Base-by-base conservation (phyloP, 2,113 vertebrate species). In the Xiphophorus maculatus region DNA sequence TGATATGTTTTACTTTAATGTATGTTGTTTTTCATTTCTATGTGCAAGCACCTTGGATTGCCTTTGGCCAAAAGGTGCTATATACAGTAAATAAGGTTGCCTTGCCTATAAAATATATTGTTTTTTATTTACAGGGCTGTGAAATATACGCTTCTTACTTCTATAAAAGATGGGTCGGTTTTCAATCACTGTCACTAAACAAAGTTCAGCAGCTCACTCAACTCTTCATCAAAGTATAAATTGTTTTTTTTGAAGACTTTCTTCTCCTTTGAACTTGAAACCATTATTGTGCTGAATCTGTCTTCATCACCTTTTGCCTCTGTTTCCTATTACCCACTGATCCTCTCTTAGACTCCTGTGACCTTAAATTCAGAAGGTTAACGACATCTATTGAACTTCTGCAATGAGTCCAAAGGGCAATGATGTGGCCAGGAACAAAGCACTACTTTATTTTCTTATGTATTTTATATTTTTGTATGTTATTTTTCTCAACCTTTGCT, bases 331-430 rank as follows among this genome's bases (percentile, higher is more conserved):
- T 44, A 71, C 66, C 66, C 44, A 69, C n/a, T 60, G 76, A 88
- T 79, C 77, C 71, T 77, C 60, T 74, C 54, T 67, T 54, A 81
- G 84, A 79, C 76, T 60, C 5, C 54, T 63, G 3, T 85, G 79
- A 88, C 86, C 83, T 80, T 76, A 60, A 51, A 79, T 74, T 61
- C 63, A 32, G 28, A 51, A n/a, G 84, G 88, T 89, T 89, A 89
- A 89, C 80, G 80, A 65, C 84, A 77, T 85, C 79, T 80, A 63
- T 61, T 73, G 11, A 77, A 61, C 79, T 74, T 61, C 63, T 77
- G 62, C 76, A 74, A 17, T 37, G 74, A 79, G 66, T 70, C 60
- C 58, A 15, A 22, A 66, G 67, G 66, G 44, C 64, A 76, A 66
- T 35, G 71, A 32, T 42, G 63, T 8, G 33, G 0, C 25, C 58